Evolutionary conservation across 2,888 invertebrate genomes (phyloP), one percentile per base, ranked within the genome.

Genomic region (Microdon myrmicae): DNA sequence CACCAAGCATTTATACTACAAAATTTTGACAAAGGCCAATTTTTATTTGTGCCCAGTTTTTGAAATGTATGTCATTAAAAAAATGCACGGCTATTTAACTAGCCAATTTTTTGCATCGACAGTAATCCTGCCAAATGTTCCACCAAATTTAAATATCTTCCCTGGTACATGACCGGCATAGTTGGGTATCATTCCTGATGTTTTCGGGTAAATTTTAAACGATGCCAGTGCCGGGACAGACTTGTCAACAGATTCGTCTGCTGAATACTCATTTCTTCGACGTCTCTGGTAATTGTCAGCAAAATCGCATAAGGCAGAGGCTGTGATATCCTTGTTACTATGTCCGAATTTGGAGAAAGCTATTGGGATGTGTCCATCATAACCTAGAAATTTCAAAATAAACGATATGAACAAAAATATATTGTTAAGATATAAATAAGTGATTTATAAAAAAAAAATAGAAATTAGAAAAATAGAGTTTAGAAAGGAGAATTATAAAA

Each of bases 91-190:
- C n/a, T n/a, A n/a, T 19, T 86, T 86, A 31, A 87, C 83, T 34
- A 90, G 79, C 87, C 89, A 89, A 61, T 86, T 80, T 74, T 90
- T 90, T 0, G 89, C 90, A 72, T 90, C 86, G 70, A 86, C 81
- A 0, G 90, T 87, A 71, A 88, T 88, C 69, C 85, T 87, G 13
- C 89, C 90, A 74, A 84, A 90, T 0, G 90, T 90, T 74, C 87
- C 87, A 4, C 90, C 91, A 78, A 85, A 87, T 32, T 89, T 86
- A 79, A 88, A 90, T 70, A 83, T 81, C 51, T 82, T 83, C 10
- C 91, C 91, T 0, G 90, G 91, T 43, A 91, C 87, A 72, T 91
- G 90, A 0, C 90, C 91, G 2, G 85, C 84, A 77, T 91, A 92
- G 77, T 86, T 88, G 1, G 91, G 90, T 68, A 90, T 75, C 82